Evolutionary conservation across 2,113 vertebrate species (phyloP).

Genomic region (Rhineura floridana): DNA sequence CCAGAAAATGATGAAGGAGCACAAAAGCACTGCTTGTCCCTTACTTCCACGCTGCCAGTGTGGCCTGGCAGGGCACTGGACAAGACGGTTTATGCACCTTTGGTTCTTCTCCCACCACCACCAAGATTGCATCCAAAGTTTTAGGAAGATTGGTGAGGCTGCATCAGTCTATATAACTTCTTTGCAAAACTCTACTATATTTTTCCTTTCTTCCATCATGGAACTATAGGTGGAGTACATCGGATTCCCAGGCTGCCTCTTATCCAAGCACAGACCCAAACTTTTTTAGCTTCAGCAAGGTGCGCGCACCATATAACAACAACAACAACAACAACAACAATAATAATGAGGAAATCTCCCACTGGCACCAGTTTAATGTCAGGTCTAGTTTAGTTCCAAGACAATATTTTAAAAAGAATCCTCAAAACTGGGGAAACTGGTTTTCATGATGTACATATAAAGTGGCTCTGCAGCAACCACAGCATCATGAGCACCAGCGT

Average conservation of each 20-base stretch:
- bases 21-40: too few species aligned
- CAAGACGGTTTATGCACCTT: too few species aligned
- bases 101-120: too few species aligned
- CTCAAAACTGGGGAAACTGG: neutral
- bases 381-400: neutral
- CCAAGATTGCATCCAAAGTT: too few species aligned
- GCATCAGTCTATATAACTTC: too few species aligned
- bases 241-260: neutral
- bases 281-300: too few species aligned
- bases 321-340: too few species aligned
- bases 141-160: too few species aligned
- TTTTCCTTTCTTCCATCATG: constrained; percentile 46
- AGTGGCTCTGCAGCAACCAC: accelerated
- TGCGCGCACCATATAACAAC: neutral
- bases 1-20: too few species aligned
- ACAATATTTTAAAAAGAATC: neutral
- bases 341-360: neutral
- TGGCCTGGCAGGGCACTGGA: too few species aligned
- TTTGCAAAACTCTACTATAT: too few species aligned
- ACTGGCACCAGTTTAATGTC: neutral
- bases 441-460: constrained; percentile 7
- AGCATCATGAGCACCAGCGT: accelerated
- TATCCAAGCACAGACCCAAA: neutral
- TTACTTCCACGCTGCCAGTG: too few species aligned
- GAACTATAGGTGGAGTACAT: neutral